Evolutionary conservation across 2,888 invertebrate genomes (phyloP), one percentile per base, ranked within the genome.

Genomic region (Drosophila tripunctata): DNA sequence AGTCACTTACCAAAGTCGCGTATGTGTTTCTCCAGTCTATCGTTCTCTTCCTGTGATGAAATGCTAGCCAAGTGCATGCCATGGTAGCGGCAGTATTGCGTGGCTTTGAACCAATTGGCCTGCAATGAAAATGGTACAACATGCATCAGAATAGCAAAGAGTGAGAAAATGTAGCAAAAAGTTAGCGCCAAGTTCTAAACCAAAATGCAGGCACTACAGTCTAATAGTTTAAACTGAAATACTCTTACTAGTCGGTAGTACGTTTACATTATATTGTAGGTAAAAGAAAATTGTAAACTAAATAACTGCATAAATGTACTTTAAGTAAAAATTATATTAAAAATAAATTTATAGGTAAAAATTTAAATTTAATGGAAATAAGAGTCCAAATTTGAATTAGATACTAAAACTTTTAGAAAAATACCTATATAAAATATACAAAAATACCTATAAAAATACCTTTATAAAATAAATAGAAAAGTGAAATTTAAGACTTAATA

Each of bases 71-170:
- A 93, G 87, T 97, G 97, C 97, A 97, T 97, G 51, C 97, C 97
- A 91, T 97, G 97, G 92, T 96, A 97, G 67, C 97, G 93, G 91
- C 97, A 97, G 91, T 97, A 97, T 92, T 97, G 97, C 51, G 96
- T 95, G 19, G 97, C 96, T 91, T 96, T 95, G 92, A 96, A 97
- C 96, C 97, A 97, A 92, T 97, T 97, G 4, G 97, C 97, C 97
- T 97, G 93, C 10, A 94, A 38, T 64, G 21, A 60, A 41, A 61
- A 22, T 40, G 14, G 21, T 4, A 27, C 36, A 12, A n/a, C 1
- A 40, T n/a, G 6, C 7, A 27, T 2, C 7, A 10, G 7, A 14
- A 24, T 2, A 4, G 22, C 41, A 14, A 21, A 52, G 8, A 0
- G 2, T 5, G 35, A 33, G 6, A 33, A 30, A 2, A 15, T 3